These are phyloP conservation scores for Rhinolophus ferrumequinum DNA, from an alignment of 2,113 vertebrate species.

Conservation along the genomic window DNA sequence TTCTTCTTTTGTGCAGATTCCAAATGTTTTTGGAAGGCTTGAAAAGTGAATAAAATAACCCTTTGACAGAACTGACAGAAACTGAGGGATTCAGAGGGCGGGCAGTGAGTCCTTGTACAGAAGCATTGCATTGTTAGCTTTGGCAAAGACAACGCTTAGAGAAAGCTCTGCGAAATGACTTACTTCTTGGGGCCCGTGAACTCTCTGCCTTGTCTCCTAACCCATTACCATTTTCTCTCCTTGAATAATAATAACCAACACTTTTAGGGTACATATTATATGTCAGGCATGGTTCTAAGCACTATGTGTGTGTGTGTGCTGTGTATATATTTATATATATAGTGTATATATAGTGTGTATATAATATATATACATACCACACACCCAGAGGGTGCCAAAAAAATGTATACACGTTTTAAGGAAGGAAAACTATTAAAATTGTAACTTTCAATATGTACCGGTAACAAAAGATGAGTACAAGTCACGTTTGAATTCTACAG, in stretches of 20 bases:
- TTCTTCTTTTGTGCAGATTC: slow-evolving; percentile 58
- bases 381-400: too few species aligned
- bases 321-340: too few species aligned
- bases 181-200: background rate
- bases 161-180: background rate
- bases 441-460: too few species aligned
- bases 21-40: slow-evolving; percentile 61
- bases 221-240: too few species aligned
- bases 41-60: slow-evolving; percentile 64
- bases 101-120: background rate
- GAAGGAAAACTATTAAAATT: too few species aligned
- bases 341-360: too few species aligned
- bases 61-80: slow-evolving; percentile 68
- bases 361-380: too few species aligned
- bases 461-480: too few species aligned
- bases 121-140: background rate
- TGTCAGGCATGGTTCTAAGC: background rate
- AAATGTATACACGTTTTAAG: too few species aligned
- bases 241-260: background rate
- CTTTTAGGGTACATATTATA: background rate
- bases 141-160: background rate
- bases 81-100: background rate
- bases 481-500: too few species aligned
- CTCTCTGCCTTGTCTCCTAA: background rate
- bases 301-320: too few species aligned